A percentile compares a stretch with the other conserved stretches of the same genome.
Evolutionary conservation across 1,140 invertebrate species (phyloP).

Genomic region (Apocrypta bakeri): DNA sequence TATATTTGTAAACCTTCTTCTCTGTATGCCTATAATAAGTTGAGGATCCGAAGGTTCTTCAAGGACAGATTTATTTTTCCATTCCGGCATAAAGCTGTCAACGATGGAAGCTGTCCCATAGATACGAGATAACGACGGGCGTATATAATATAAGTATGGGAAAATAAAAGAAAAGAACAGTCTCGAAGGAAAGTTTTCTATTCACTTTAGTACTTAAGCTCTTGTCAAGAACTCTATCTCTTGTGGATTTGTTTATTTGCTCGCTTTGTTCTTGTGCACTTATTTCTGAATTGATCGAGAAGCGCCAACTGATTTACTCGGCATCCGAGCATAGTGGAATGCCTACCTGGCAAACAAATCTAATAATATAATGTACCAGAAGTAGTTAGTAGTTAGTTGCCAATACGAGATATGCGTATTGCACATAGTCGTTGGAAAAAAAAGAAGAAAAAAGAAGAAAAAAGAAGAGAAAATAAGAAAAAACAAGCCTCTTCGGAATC

Average conservation of each 20-base stretch:
- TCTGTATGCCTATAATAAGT: not conserved
- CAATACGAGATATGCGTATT: too few relatives aligned
- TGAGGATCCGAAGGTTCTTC: too few relatives aligned
- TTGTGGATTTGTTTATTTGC: slow-evolving; percentile 32
- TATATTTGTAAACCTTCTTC: not conserved
- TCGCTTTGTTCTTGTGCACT: not conserved
- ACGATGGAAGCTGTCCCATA: not conserved
- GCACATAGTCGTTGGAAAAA: too few relatives aligned
- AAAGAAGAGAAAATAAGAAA: too few relatives aligned
- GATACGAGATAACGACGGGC: not conserved
- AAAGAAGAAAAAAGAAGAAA: too few relatives aligned
- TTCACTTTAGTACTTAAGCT: slow-evolving; percentile 44
- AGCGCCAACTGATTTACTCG: not conserved
- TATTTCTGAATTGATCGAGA: not conserved
- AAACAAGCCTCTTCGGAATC: slow-evolving; percentile 1
- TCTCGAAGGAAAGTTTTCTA: slow-evolving; percentile 28
- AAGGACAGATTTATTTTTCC: not conserved
- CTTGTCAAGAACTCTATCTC: slow-evolving; percentile 23
- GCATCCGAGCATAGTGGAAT: too few relatives aligned
- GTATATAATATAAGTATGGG: not conserved
- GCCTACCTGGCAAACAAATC: too few relatives aligned
- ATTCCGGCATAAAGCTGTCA: slow-evolving; percentile 28
- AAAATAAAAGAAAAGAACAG: slow-evolving; percentile 41
- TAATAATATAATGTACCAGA: too few relatives aligned
- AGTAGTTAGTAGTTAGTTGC: too few relatives aligned